A percentile compares a stretch with the other conserved stretches of the same genome.
phyloP scores from a whole-genome alignment of 2,113 vertebrate species.

The Cheilinus undulatus region DNA sequence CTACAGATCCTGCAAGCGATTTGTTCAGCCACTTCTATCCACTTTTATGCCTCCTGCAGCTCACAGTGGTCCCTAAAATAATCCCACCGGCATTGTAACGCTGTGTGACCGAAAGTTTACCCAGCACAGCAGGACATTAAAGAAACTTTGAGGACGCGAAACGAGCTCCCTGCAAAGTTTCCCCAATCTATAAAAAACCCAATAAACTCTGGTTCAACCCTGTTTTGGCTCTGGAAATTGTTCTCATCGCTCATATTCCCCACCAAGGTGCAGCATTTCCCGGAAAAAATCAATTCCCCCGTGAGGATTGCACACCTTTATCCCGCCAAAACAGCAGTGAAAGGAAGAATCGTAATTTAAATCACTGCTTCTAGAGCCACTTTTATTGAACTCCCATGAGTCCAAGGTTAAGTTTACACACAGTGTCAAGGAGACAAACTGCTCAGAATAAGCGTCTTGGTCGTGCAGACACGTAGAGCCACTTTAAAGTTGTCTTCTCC shows the following conservation, averaged over 20 bases:
- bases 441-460: slow-evolving; percentile 26
- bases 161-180: slow-evolving; percentile 29
- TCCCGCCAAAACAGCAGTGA: slow-evolving; percentile 9
- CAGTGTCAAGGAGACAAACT: slow-evolving; percentile 30
- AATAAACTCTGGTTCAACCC: slow-evolving; percentile 56
- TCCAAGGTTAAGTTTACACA: slow-evolving; percentile 10
- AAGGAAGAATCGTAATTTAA: slow-evolving; percentile 46
- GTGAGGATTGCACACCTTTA: slow-evolving; percentile 29
- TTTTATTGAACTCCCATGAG: slow-evolving; percentile 32
- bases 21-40: slow-evolving; percentile 16
- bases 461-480: slow-evolving; percentile 21
- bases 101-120: slow-evolving; percentile 44
- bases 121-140: slow-evolving; percentile 22
- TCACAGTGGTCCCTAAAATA: neutral
- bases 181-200: neutral
- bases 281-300: slow-evolving; percentile 61
- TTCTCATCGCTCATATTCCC: slow-evolving; percentile 29
- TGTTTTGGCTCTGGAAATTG: slow-evolving; percentile 37
- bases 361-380: slow-evolving; percentile 43
- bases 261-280: slow-evolving; percentile 24
- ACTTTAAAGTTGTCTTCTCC: slow-evolving; percentile 31
- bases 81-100: slow-evolving; percentile 25
- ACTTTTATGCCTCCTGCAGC: slow-evolving; percentile 21
- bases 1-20: slow-evolving; percentile 23
- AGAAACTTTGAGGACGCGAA: slow-evolving; percentile 19